Percentiles rank a stretch among this genome's conserved stretches.
Conservation (phyloP, 1,140 invertebrate genomes). For the Papilio polyxenes region DNA sequence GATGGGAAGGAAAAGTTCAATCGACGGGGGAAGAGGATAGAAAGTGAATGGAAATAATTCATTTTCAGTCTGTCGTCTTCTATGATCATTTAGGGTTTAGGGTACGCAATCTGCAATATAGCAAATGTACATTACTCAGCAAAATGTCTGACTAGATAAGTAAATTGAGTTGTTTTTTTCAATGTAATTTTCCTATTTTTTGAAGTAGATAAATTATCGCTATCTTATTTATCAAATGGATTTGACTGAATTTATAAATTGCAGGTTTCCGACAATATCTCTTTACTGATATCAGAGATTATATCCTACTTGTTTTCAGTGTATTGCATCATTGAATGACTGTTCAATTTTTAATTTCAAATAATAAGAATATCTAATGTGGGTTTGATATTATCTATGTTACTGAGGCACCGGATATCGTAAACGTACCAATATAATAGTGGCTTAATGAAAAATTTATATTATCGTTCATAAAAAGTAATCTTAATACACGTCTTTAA, state of each 20-base stretch:
- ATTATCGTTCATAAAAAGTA: neutral
- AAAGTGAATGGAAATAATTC: no score
- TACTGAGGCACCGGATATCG: neutral
- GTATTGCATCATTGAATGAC: slow-evolving; percentile 4
- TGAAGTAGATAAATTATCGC: neutral
- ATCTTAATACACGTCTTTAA: no score
- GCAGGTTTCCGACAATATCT: neutral
- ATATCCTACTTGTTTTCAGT: neutral
- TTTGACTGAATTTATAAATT: neutral
- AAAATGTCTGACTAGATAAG: neutral
- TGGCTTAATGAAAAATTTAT: neutral
- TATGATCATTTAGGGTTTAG: no score
- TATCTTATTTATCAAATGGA: slow-evolving; percentile 10
- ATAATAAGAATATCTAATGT: neutral
- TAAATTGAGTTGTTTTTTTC: neutral
- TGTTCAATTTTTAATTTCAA: neutral
- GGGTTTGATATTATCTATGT: neutral
- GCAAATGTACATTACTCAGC: neutral
- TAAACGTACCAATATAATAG: neutral
- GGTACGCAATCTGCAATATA: neutral
- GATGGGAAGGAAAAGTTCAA: no score
- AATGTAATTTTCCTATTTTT: neutral
- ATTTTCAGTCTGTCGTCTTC: no score
- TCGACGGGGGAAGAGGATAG: no score
- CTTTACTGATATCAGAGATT: slow-evolving; percentile 7